Conservation (phyloP, 2,113 vertebrate genomes). For the Tenrec ecaudatus region DNA sequence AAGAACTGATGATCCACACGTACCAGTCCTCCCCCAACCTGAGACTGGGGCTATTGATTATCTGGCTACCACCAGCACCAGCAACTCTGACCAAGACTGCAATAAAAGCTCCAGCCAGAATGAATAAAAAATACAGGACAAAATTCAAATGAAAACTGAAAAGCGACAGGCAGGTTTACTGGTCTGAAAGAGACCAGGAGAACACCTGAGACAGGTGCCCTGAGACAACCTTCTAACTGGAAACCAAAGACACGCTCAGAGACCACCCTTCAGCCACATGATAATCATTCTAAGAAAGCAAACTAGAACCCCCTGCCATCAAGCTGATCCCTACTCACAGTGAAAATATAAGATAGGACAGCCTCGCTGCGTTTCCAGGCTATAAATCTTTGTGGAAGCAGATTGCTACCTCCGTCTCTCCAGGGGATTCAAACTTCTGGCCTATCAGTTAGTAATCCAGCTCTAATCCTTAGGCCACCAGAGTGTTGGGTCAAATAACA, state of each 20-base stretch:
- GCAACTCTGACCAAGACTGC: background rate
- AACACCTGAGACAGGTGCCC: background rate
- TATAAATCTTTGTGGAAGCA: no score
- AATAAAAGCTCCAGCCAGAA: background rate
- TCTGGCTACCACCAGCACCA: background rate
- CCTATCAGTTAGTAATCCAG: no score
- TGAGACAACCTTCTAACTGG: background rate
- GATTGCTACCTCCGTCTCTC: no score
- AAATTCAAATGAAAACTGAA: background rate
- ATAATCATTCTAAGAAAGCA: no score
- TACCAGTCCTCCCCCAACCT: background rate
- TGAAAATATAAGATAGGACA: no score
- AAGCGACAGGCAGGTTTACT: background rate
- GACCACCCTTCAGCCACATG: no score
- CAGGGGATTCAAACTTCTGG: no score
- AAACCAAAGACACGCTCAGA: background rate
- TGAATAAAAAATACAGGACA: background rate
- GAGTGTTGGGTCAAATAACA: background rate
- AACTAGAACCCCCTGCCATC: no score
- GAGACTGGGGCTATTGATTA: background rate
- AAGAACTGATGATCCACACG: background rate
- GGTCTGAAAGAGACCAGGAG: background rate
- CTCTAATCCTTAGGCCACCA: no score
- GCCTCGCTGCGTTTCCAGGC: no score
- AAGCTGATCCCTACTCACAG: no score